Conservation (phyloP, 2,113 vertebrate genomes). For the Cygnus buccinator region DNA sequence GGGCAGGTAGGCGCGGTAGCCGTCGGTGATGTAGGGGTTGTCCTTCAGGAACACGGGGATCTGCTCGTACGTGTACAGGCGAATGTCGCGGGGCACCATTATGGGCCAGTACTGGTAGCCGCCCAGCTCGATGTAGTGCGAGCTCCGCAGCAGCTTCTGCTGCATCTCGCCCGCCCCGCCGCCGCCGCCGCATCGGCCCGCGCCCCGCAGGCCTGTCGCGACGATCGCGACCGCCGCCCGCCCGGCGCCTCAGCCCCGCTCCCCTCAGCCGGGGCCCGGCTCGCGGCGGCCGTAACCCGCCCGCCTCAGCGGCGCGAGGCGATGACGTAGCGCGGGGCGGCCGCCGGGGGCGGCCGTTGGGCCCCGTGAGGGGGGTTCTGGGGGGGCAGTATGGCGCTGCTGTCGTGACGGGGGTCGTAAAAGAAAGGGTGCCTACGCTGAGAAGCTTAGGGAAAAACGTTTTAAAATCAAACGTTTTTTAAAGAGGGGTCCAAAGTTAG, state of each 20-base stretch:
- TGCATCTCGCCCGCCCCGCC: conserved; percentile 79
- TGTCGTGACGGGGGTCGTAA: no score
- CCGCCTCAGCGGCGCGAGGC: no score
- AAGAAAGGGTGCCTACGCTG: no score
- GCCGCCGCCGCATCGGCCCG: neutral
- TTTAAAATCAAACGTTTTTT: no score
- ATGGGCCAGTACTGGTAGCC: conserved; percentile 95
- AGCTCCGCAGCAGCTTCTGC: conserved; percentile 88
- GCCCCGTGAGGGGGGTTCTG: no score
- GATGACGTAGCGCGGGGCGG: no score
- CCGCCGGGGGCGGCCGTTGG: no score
- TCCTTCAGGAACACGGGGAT: conserved; percentile 91
- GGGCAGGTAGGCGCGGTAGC: conserved; percentile 94
- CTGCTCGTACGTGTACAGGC: conserved; percentile 94
- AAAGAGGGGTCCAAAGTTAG: no score
- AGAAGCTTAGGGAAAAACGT: no score
- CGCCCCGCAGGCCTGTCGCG: neutral
- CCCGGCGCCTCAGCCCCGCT: neutral
- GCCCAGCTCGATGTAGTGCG: conserved; percentile 94
- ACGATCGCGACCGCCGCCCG: neutral
- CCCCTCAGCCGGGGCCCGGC: neutral
- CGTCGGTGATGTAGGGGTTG: conserved; percentile 96
- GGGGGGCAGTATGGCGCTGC: no score
- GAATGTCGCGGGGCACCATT: conserved; percentile 89
- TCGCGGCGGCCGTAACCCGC: no score